Evolutionary conservation across 2,888 invertebrate species (phyloP), one percentile per base, ranked within the genome.

Genomic region (Chrysodeixis includens): DNA sequence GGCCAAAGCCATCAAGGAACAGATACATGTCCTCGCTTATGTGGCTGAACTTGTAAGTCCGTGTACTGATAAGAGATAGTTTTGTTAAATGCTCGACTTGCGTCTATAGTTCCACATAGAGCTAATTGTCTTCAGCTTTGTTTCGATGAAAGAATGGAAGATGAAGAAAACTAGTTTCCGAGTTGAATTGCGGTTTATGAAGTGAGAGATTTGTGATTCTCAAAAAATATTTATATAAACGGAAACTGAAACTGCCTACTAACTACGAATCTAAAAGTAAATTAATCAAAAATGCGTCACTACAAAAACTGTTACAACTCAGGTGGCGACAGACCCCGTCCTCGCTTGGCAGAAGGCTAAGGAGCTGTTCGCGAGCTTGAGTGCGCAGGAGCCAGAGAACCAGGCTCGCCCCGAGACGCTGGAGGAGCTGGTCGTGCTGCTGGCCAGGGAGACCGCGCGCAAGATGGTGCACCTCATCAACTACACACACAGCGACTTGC

Each of bases 321-420:
- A 98, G 98, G 94, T 98, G 81, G 97, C 97, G 2, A 97, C 96
- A 18, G 97, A 98, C 91, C 98, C 98, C 0, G 97, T 96, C 72
- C 89, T 96, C 63, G 98, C 98, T 0, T 95, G 97, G 88, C 95
- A 97, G 86, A 97, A 97, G 86, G 97, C 97, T 1, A 96, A 96
- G 79, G 97, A 97, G 75, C 88, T 98, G 54, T 98, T 97, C 97
- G 89, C 88, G 0, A 95, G 96, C 46, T 91, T 98, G 60, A 97
- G 97, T 83, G 91, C 96, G 76, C 96, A 98, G 26, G 98, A 98
- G 85, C 98, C 98, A 0, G 98, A 98, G 91, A 98, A 98, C 92
- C 98, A 98, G 90, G 97, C 97, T 4, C 96, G 97, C 40, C 98
- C 98, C 0, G 96, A 96, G 70, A 98, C 97, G 1, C 87, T 98